These are phyloP conservation scores for Psittacara wagleri DNA, from an alignment of 2,113 vertebrate genomes.

Conservation along the genomic window DNA sequence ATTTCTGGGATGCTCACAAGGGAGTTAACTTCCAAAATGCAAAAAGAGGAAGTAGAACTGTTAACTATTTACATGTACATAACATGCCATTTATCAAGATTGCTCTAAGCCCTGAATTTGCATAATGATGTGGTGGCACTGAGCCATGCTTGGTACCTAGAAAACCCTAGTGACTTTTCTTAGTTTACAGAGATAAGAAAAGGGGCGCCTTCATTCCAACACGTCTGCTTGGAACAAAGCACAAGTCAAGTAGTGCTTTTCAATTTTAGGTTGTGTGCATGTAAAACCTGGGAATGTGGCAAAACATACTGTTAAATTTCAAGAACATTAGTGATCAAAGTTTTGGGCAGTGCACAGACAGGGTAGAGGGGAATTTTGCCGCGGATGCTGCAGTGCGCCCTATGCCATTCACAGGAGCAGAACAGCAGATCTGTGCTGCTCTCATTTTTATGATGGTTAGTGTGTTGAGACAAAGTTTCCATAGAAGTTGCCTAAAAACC, in stretches of 20 bases:
- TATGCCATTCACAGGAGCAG: background rate
- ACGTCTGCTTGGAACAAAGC: background rate
- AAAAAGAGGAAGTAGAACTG: background rate
- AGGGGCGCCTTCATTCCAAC: background rate
- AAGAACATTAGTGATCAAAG: background rate
- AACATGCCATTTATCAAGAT: background rate
- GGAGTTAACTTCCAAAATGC: background rate
- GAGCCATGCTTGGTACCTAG: background rate
- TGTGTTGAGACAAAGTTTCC: background rate
- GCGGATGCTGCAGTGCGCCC: background rate
- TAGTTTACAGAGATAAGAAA: background rate
- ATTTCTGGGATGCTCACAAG: background rate
- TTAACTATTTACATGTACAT: background rate
- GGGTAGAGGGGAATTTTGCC: background rate
- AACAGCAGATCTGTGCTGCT: background rate
- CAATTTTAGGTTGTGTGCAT: background rate
- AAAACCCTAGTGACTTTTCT: background rate
- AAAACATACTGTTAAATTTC: background rate
- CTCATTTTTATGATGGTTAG: background rate
- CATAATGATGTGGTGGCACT: background rate
- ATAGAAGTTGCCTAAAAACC: background rate
- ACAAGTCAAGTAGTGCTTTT: background rate
- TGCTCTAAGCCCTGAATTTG: background rate
- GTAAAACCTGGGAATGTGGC: background rate
- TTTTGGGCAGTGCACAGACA: fast-evolving